Base-by-base conservation (phyloP, 2,888 invertebrate genomes). In the Carpatolechia fugitivella region DNA sequence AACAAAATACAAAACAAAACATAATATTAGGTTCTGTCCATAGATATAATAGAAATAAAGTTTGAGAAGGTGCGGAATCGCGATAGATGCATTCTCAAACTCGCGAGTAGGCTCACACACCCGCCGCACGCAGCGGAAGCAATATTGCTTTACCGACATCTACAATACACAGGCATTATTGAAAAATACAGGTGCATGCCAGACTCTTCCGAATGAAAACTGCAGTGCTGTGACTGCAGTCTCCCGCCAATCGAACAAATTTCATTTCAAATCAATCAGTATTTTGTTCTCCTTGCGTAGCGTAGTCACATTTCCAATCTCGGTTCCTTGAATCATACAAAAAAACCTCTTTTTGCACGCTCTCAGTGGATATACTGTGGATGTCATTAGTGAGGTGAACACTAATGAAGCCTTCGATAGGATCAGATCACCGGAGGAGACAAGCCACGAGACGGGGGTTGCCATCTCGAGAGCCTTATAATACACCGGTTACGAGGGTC, bases 351-450 rank as follows among this genome's bases (percentile, higher is more conserved):
- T 40, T 40, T 7, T 16, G n/a, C 14, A 40, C 24, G 24, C 3
- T 44, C 31, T 30, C 31, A 2, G 18, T 10, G 20, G 33, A 41
- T 16, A n/a, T 62, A 65, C 59, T 66, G 44, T 3, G 58, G 66
- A 67, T 73, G 81, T 87, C 86, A 86, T 87, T 85, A 87, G 80
- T 72, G 76, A 74, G 77, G 73, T 75, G 74, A 77, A 76, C 81
- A 76, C 84, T 87, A 87, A 89, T 82, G 85, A 87, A 81, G 77
- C 80, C 67, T 82, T 81, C 79, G 76, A 80, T 79, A 62, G 69
- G 63, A 69, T 62, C 68, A 66, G 76, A 82, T 82, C 71, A 67
- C 68, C 68, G 64, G 60, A 64, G 49, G 54, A 54, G 58, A 56
- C 58, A 56, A 56, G 58, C 50, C 58, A 49, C 52, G 53, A 0